Conservation (phyloP, 2,888 invertebrate genomes). For the Phengaris alcon region DNA sequence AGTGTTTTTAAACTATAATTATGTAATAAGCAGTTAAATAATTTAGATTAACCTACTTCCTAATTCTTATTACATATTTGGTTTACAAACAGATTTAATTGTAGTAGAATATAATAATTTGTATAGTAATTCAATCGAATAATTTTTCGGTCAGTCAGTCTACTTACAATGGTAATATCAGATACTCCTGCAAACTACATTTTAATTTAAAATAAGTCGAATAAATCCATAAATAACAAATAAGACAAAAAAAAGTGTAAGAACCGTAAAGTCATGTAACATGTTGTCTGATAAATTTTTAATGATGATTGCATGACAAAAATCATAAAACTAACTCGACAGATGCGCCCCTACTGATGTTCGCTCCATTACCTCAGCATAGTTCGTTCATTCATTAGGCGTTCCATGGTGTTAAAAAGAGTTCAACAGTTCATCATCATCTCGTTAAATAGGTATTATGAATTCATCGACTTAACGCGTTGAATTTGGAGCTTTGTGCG, state of each 20-base stretch:
- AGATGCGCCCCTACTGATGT: slow-evolving; percentile 60
- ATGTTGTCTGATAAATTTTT: slow-evolving; percentile 44
- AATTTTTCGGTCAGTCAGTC: too few species aligned
- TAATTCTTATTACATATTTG: too few species aligned
- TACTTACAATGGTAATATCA: too few species aligned
- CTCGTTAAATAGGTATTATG: slow-evolving; percentile 13
- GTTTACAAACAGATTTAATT: too few species aligned
- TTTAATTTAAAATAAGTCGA: neutral
- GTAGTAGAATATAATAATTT: too few species aligned
- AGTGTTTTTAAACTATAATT: too few species aligned
- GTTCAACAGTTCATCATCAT: slow-evolving; percentile 25
- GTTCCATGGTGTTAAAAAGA: slow-evolving; percentile 31
- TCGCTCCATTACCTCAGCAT: slow-evolving; percentile 61
- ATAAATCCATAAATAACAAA: neutral
- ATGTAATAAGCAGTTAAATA: too few species aligned
- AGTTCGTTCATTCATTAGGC: slow-evolving; percentile 35
- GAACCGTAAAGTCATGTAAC: slow-evolving; percentile 28
- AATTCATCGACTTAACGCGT: neutral
- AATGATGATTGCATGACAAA: slow-evolving; percentile 44
- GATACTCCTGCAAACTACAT: neutral
- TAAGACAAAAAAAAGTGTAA: slow-evolving; percentile 20
- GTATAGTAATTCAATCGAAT: too few species aligned
- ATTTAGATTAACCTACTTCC: too few species aligned
- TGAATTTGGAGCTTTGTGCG: neutral
- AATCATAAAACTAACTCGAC: slow-evolving; percentile 44